Conservation (phyloP, 2,797 vertebrate species). For the Mallotus villosus region DNA sequence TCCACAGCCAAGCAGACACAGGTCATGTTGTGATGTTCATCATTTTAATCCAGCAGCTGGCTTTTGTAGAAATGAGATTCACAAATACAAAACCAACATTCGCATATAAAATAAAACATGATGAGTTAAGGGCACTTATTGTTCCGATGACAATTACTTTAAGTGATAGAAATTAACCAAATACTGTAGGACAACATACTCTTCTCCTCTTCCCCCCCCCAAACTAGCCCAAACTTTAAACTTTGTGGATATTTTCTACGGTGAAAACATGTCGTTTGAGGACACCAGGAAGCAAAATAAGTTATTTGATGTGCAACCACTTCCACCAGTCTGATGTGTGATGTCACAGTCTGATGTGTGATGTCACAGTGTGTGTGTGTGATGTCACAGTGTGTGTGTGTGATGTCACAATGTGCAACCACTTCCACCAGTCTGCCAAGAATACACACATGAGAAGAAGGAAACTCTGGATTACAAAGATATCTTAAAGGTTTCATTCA, state of each 20-base stretch:
- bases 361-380: too few species aligned
- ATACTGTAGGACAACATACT: slow-evolving; percentile 32
- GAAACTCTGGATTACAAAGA: not conserved
- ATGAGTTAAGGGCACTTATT: slow-evolving; percentile 64
- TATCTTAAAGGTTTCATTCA: slow-evolving; percentile 29
- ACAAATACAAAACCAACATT: slow-evolving; percentile 67
- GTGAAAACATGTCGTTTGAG: slow-evolving; percentile 22
- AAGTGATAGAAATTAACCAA: slow-evolving; percentile 35
- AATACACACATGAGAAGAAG: not conserved
- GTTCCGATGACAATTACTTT: slow-evolving; percentile 43
- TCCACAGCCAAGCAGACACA: slow-evolving; percentile 35
- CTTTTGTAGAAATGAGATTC: slow-evolving; percentile 70
- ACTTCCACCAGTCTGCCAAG: too few species aligned
- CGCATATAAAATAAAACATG: slow-evolving; percentile 62
- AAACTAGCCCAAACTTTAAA: slow-evolving; percentile 35
- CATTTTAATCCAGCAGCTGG: slow-evolving; percentile 76
- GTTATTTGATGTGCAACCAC: not conserved
- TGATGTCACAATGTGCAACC: too few species aligned
- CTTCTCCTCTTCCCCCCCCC: slow-evolving; percentile 38
- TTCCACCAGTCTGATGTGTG: too few species aligned
- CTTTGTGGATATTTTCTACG: slow-evolving; percentile 23
- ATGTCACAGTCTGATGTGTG: too few species aligned
- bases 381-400: too few species aligned
- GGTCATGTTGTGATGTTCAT: slow-evolving; percentile 33
- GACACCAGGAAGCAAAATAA: slow-evolving; percentile 11